These are phyloP conservation scores for Drosophila pectinifera DNA, from an alignment of 1,140 invertebrate species.

Conservation along the genomic window DNA sequence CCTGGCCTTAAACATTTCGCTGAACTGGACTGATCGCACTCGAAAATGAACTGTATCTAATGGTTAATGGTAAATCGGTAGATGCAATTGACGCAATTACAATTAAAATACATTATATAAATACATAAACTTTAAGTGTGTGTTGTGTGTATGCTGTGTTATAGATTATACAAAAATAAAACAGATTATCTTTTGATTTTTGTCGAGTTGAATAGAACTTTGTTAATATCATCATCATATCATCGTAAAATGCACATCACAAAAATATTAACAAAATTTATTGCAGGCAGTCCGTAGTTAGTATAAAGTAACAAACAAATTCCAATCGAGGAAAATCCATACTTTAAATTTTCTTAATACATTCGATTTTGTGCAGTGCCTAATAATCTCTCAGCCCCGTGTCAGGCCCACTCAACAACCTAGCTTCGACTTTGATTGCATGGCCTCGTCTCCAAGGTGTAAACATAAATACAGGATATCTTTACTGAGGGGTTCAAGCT, in stretches of 20 bases:
- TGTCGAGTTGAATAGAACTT: slow-evolving; percentile 80
- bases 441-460: slow-evolving; percentile 13
- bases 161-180: slow-evolving; percentile 83
- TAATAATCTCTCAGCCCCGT: slow-evolving; percentile 37
- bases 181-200: slow-evolving; percentile 84
- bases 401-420: slow-evolving; percentile 9
- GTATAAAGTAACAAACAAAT: slow-evolving; percentile 81
- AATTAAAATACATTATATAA: slow-evolving; percentile 67
- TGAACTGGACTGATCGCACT: slow-evolving; percentile 31
- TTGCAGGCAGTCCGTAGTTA: slow-evolving; percentile 83
- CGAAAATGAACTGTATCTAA: slow-evolving; percentile 47
- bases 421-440: slow-evolving; percentile 11
- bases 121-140: slow-evolving; percentile 64
- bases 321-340: slow-evolving; percentile 67
- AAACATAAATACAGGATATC: slow-evolving; percentile 16
- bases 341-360: slow-evolving; percentile 48
- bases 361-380: slow-evolving; percentile 47
- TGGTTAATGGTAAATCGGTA: slow-evolving; percentile 36
- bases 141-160: slow-evolving; percentile 39
- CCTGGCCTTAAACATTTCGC: not conserved
- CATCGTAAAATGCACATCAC: slow-evolving; percentile 75
- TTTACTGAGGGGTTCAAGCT: slow-evolving; percentile 1
- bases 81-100: slow-evolving; percentile 58
- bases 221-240: slow-evolving; percentile 83
- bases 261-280: slow-evolving; percentile 84